A percentile compares a stretch with the other conserved stretches of the same genome.
Evolutionary conservation across 2,113 vertebrate species (phyloP).

Genomic region (Poeciliopsis prolifica): DNA sequence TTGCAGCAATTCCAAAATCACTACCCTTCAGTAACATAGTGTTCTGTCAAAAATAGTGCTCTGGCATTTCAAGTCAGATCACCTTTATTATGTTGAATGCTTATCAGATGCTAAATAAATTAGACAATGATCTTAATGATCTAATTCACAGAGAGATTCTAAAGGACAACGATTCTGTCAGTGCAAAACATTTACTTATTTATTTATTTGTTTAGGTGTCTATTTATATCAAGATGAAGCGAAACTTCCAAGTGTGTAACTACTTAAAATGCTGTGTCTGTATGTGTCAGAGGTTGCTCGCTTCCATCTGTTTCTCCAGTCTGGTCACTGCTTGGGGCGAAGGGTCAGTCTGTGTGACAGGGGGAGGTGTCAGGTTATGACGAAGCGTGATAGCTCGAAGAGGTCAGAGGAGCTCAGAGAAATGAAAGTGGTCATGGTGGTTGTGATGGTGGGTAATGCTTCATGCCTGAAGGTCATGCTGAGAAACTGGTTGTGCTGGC

Average conservation of each 20-base stretch:
- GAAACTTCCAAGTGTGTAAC: slow-evolving; percentile 1
- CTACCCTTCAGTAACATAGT: slow-evolving; percentile 53
- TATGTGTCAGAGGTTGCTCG: slow-evolving; percentile 30
- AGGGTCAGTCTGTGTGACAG: slow-evolving; percentile 73
- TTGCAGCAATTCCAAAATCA: slow-evolving; percentile 54
- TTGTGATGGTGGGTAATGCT: slow-evolving; percentile 21
- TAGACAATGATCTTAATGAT: background rate
- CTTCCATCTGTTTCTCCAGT: slow-evolving; percentile 63
- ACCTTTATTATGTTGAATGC: slow-evolving; percentile 15
- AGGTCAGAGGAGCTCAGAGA: slow-evolving; percentile 49
- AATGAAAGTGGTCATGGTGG: slow-evolving; percentile 35
- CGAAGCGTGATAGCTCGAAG: slow-evolving; percentile 46
- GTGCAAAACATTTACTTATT: background rate
- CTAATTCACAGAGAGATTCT: background rate
- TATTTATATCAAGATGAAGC: slow-evolving; percentile 1
- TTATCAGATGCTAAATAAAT: slow-evolving; percentile 4
- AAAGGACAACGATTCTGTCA: background rate
- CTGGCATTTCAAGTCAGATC: slow-evolving; percentile 1
- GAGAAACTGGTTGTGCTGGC: slow-evolving; percentile 14
- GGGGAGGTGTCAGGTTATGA: slow-evolving; percentile 66
- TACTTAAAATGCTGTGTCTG: slow-evolving; percentile 28
- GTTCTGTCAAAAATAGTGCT: slow-evolving; percentile 41
- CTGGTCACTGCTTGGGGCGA: slow-evolving; percentile 52
- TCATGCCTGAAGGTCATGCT: slow-evolving; percentile 44
- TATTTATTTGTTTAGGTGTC: background rate